Evolutionary conservation across 2,113 vertebrate genomes (phyloP).

Genomic region (Dinomys branickii): DNA sequence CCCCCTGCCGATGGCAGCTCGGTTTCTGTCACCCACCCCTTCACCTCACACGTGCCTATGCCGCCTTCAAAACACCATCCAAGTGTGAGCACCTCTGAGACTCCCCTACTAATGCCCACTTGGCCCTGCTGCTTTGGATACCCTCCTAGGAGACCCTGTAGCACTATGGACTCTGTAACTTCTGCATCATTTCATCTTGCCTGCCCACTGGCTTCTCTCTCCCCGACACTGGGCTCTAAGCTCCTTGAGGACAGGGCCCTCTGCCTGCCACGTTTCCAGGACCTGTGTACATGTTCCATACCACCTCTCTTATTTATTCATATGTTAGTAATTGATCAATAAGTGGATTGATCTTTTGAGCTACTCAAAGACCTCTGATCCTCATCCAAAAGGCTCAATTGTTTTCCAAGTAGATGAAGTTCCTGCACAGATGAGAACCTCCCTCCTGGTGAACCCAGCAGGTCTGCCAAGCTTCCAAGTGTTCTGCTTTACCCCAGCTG

Average conservation of each 20-base stretch:
- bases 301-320: slow-evolving; percentile 10
- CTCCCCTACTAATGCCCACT: too few species aligned
- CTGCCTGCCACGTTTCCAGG: background rate
- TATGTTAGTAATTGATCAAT: slow-evolving; percentile 19
- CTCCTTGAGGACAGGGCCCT: background rate
- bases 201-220: background rate
- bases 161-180: background rate
- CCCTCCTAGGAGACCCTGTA: background rate
- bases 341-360: background rate
- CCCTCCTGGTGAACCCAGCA: background rate
- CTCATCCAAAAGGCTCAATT: background rate
- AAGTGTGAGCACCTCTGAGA: background rate
- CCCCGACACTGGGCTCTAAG: background rate
- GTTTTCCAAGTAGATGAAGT: slow-evolving; percentile 33
- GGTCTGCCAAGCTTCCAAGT: background rate
- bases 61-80: background rate
- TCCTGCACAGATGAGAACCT: background rate
- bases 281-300: background rate
- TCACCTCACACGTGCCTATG: background rate
- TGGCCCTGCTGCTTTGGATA: background rate
- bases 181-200: background rate
- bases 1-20: background rate
- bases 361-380: slow-evolving; percentile 25
- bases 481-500: background rate
- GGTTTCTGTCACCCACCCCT: background rate